A percentile compares a stretch with the other conserved stretches of the same genome.
phyloP scores from a whole-genome alignment of 2,888 invertebrate genomes.

The Hypomecis punctinalis region DNA sequence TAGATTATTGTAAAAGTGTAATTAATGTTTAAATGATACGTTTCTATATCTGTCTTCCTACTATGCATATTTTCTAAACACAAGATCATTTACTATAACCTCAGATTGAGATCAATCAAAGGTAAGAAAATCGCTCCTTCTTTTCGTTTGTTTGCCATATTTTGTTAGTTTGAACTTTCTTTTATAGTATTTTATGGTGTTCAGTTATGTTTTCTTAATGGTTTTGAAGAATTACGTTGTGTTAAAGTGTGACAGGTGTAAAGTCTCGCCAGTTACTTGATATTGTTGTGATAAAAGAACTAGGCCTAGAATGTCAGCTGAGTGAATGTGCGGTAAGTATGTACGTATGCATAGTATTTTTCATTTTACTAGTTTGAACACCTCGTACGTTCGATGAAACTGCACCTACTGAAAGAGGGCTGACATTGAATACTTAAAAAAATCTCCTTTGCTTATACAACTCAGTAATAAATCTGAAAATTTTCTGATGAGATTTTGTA shows the following conservation, averaged over 20 bases:
- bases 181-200: slow-evolving; percentile 54
- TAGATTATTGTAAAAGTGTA: slow-evolving; percentile 49
- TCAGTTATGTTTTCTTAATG: slow-evolving; percentile 47
- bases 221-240: slow-evolving; percentile 43
- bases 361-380: slow-evolving; percentile 12
- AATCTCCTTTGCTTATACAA: too few species aligned
- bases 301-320: slow-evolving; percentile 59
- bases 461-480: too few species aligned
- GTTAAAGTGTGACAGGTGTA: slow-evolving; percentile 33
- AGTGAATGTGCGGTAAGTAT: slow-evolving; percentile 52
- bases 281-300: slow-evolving; percentile 57
- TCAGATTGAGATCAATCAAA: slow-evolving; percentile 62
- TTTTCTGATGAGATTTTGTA: background rate
- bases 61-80: slow-evolving; percentile 57
- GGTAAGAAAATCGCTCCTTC: slow-evolving; percentile 66
- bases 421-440: too few species aligned
- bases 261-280: slow-evolving; percentile 30
- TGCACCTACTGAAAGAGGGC: too few species aligned
- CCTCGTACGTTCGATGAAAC: background rate
- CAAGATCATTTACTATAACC: slow-evolving; percentile 56
- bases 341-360: slow-evolving; percentile 44
- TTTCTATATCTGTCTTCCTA: slow-evolving; percentile 54
- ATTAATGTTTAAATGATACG: slow-evolving; percentile 49
- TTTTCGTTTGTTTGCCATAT: slow-evolving; percentile 78
- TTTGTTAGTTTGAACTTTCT: slow-evolving; percentile 74